Conservation (phyloP, 2,113 vertebrate species). For the Australoheros scitulus region DNA sequence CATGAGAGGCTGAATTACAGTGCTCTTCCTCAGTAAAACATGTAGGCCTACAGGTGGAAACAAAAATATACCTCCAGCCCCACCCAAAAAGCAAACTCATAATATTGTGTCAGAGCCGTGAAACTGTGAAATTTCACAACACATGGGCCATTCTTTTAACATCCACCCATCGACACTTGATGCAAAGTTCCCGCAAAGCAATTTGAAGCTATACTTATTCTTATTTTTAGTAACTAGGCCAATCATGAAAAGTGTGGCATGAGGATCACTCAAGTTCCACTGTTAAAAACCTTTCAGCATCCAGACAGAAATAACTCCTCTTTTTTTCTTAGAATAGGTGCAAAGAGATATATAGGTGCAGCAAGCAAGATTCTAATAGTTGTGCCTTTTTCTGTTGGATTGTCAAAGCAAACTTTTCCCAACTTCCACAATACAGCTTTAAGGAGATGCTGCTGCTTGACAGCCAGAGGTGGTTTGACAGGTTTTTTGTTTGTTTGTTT, state of each 20-base stretch:
- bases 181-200: neutral
- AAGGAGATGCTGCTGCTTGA: constrained; percentile 8
- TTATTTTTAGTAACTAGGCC: constrained; percentile 63
- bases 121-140: constrained; percentile 56
- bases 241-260: constrained; percentile 43
- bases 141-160: neutral
- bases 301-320: constrained; percentile 52
- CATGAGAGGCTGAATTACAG: constrained; percentile 47
- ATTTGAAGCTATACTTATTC: constrained; percentile 30
- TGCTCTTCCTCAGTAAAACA: constrained; percentile 35
- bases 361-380: constrained; percentile 26
- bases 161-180: constrained; percentile 15
- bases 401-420: neutral
- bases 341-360: constrained; percentile 30
- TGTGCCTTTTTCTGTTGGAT: neutral
- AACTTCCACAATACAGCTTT: neutral
- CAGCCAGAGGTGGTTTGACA: constrained; percentile 11
- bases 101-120: constrained; percentile 47
- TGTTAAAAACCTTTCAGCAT: constrained; percentile 38
- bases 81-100: constrained; percentile 55
- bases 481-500: neutral
- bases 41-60: constrained; percentile 64
- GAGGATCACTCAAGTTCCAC: constrained; percentile 41
- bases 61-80: constrained; percentile 62
- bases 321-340: constrained; percentile 53